A percentile compares a stretch with the other conserved stretches of the same genome.
Evolutionary conservation across 2,888 invertebrate genomes (phyloP).

Genomic region (Pachycephus smyrnensis): DNA sequence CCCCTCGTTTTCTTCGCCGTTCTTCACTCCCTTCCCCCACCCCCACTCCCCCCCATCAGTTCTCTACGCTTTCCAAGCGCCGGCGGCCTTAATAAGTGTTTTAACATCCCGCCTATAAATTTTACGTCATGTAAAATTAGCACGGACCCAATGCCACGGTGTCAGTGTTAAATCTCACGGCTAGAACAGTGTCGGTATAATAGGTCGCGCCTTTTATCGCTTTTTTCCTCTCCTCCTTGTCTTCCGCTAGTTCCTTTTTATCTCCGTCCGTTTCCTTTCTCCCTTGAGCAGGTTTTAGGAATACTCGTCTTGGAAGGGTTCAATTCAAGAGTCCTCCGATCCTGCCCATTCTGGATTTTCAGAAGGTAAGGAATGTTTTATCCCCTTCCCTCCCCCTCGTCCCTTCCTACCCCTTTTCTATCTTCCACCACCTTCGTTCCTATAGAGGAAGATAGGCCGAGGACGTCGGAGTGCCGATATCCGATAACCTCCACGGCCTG

Average conservation of each 20-base stretch:
- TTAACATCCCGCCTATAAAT: slow-evolving; percentile 59
- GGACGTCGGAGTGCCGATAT: neutral
- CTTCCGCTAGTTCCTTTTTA: neutral
- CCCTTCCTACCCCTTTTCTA: no score
- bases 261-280: neutral
- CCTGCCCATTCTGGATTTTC: neutral
- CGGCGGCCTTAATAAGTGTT: slow-evolving; percentile 54
- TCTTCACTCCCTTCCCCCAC: slow-evolving; percentile 16
- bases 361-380: neutral
- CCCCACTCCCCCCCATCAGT: neutral
- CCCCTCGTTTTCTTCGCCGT: slow-evolving; percentile 16
- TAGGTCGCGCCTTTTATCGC: neutral
- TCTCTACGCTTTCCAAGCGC: neutral
- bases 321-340: neutral
- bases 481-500: neutral
- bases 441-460: neutral
- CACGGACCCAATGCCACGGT: slow-evolving; percentile 35
- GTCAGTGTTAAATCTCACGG: neutral
- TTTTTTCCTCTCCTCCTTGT: neutral
- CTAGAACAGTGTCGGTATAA: neutral
- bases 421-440: neutral
- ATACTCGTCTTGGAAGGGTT: neutral
- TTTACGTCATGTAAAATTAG: slow-evolving; percentile 55
- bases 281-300: neutral
- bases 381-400: neutral